Conservation (phyloP, 2,797 vertebrate genomes). For the Avahi laniger region DNA sequence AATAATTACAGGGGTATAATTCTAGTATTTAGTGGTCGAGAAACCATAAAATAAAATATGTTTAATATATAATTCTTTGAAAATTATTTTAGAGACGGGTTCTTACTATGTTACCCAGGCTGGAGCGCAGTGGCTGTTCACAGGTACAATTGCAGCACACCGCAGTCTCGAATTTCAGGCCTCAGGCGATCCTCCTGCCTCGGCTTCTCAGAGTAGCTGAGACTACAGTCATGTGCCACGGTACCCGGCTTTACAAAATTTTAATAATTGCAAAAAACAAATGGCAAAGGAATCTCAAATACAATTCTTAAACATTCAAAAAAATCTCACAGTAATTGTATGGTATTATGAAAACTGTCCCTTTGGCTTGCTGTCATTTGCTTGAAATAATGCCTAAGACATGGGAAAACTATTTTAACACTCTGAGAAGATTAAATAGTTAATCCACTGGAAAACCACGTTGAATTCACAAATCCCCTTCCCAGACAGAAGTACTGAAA, state of each 20-base stretch:
- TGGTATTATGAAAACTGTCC: not conserved
- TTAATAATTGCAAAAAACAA: slow-evolving; percentile 21
- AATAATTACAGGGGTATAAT: not conserved
- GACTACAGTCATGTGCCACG: not conserved
- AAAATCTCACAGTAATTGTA: not conserved
- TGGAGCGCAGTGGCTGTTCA: not conserved
- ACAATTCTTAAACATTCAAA: slow-evolving; percentile 29
- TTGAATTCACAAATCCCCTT: slow-evolving; percentile 39
- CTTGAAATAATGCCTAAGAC: slow-evolving; percentile 43
- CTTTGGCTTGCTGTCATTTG: not conserved
- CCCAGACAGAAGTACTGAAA: not conserved
- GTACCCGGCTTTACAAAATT: not conserved
- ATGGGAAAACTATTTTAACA: slow-evolving; percentile 57
- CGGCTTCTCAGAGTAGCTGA: not conserved
- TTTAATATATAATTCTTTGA: not conserved
- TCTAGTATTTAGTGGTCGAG: not conserved
- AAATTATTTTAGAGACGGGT: not conserved
- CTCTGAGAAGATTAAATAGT: slow-evolving; percentile 64
- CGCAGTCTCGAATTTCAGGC: not conserved
- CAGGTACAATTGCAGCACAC: not conserved
- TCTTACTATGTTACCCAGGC: not conserved
- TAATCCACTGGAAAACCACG: slow-evolving; percentile 52
- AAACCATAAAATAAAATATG: not conserved
- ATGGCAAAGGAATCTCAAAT: not conserved
- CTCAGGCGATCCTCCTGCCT: not conserved